A percentile compares a stretch with the other conserved stretches of the same genome.
These are phyloP conservation scores for Calameuta filiformis DNA, from an alignment of 2,888 invertebrate genomes.

Conservation along the genomic window DNA sequence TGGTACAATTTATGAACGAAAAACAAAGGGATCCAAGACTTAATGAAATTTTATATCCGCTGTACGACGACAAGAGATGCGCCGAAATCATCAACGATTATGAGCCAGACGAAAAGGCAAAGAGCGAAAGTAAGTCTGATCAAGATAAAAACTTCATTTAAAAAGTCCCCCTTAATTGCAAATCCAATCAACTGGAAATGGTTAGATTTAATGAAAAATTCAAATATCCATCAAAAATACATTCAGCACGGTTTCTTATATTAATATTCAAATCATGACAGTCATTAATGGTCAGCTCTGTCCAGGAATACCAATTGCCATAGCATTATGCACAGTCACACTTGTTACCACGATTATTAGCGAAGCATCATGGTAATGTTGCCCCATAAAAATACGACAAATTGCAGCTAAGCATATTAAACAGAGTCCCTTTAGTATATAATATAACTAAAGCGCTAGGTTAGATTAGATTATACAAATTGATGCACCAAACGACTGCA, in stretches of 20 bases:
- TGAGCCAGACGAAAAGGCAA: conserved; percentile 68
- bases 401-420: neutral
- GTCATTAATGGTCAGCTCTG: neutral
- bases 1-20: conserved; percentile 73
- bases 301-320: neutral
- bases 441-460: no score
- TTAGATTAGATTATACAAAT: neutral
- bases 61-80: conserved; percentile 72
- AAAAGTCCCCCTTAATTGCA: neutral
- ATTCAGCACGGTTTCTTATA: neutral
- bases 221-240: neutral
- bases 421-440: neutral
- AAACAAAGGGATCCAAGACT: conserved; percentile 76
- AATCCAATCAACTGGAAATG: neutral
- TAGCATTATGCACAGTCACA: neutral
- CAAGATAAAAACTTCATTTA: neutral
- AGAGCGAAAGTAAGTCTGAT: conserved; percentile 63
- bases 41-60: conserved; percentile 77
- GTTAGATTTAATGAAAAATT: neutral
- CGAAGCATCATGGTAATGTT: neutral
- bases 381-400: neutral
- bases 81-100: conserved; percentile 73
- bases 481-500: neutral
- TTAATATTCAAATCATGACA: neutral
- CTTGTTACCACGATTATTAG: neutral